Percentiles rank a stretch among this genome's conserved stretches.
These are phyloP conservation scores for Sebastes fasciatus DNA, from an alignment of 2,113 vertebrate genomes.

Conservation along the genomic window DNA sequence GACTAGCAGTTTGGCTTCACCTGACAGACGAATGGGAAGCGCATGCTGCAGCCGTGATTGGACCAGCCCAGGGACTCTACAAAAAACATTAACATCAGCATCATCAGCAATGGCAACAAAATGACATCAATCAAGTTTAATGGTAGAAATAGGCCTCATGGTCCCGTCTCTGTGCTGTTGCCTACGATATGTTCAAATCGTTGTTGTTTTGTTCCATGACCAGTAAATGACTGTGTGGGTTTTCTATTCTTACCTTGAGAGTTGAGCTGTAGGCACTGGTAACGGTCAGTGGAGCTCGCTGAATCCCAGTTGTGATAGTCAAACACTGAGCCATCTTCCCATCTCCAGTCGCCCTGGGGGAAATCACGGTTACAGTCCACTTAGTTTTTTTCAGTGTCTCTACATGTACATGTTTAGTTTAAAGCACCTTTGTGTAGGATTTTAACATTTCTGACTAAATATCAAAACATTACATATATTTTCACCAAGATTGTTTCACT, in stretches of 20 bases:
- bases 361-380: background rate
- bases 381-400: background rate
- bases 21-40: constrained; percentile 3
- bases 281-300: fast-evolving
- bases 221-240: background rate
- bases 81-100: background rate
- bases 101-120: background rate
- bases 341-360: constrained; percentile 32
- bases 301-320: background rate
- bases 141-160: background rate
- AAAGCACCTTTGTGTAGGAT: background rate
- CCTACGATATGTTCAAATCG: background rate
- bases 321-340: constrained; percentile 38
- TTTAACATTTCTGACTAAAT: background rate
- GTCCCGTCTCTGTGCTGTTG: background rate
- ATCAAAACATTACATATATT: background rate
- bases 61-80: constrained; percentile 9
- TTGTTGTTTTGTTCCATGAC: no score
- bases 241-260: constrained; percentile 17
- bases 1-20: constrained; percentile 1
- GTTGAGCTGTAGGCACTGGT: constrained; percentile 39
- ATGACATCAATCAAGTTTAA: background rate
- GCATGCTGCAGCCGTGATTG: background rate
- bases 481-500: background rate
- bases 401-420: constrained; percentile 1